Percentiles rank a stretch among this genome's conserved stretches.
phyloP scores from a whole-genome alignment of 2,888 invertebrate genomes.

The Rotaria macrura region DNA sequence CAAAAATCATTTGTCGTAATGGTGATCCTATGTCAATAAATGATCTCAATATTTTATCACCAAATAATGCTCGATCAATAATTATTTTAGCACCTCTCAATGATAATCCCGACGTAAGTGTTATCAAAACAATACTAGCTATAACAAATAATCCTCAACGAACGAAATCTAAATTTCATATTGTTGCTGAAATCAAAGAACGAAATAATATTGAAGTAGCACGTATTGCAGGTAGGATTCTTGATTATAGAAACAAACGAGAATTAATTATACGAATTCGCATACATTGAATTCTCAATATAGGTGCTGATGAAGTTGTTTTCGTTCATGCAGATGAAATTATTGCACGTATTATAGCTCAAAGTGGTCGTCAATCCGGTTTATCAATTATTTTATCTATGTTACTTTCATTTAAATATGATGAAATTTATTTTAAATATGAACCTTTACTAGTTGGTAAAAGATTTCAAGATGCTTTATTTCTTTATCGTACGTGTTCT shows the following conservation, averaged over 20 bases:
- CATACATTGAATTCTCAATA: too few species aligned
- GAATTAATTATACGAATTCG: too few species aligned
- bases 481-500: background rate
- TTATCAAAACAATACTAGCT: background rate
- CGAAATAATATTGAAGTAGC: slow-evolving; percentile 3
- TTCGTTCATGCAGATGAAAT: slow-evolving; percentile 11
- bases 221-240: background rate
- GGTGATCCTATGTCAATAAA: background rate
- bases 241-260: too few species aligned
- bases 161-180: background rate
- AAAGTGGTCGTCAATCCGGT: background rate
- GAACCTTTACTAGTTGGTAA: background rate
- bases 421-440: slow-evolving; percentile 12
- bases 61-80: background rate
- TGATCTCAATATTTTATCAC: background rate
- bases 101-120: background rate
- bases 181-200: slow-evolving; percentile 4
- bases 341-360: background rate
- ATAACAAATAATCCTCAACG: background rate
- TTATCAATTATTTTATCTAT: slow-evolving; percentile 4
- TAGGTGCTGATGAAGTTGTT: background rate
- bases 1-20: background rate
- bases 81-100: background rate
- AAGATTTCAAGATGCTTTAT: background rate
- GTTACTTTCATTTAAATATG: background rate